These are phyloP conservation scores for Catocala sponsa DNA, from an alignment of 2,888 invertebrate species.

Conservation along the genomic window DNA sequence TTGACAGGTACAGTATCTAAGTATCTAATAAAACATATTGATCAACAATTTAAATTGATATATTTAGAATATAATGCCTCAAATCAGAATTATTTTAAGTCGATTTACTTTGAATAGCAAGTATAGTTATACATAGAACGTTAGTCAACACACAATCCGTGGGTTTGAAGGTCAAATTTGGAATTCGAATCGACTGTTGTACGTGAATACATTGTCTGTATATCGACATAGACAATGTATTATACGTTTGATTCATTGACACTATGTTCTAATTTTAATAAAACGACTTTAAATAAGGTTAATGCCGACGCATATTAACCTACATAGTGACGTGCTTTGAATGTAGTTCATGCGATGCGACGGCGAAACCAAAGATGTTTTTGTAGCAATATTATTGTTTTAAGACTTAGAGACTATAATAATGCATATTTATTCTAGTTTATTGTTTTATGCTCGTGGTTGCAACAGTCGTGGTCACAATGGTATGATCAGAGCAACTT, in stretches of 20 bases:
- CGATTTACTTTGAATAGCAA: conserved; percentile 8
- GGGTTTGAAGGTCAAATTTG: conserved; percentile 29
- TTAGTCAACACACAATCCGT: conserved; percentile 14
- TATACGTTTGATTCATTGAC: conserved; percentile 27
- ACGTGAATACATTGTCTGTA: conserved; percentile 9
- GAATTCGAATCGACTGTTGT: conserved; percentile 20
- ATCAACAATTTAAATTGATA: not conserved
- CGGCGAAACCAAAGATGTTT: not conserved
- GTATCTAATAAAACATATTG: too few relatives aligned
- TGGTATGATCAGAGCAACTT: too few relatives aligned
- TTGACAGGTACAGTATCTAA: too few relatives aligned
- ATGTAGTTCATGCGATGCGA: conserved; percentile 18
- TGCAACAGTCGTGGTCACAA: too few relatives aligned
- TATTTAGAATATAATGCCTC: not conserved
- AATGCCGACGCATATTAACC: conserved; percentile 33
- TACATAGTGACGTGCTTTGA: conserved; percentile 21
- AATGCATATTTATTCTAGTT: too few relatives aligned
- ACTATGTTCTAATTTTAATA: conserved; percentile 20
- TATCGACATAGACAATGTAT: not conserved
- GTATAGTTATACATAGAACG: conserved; percentile 3
- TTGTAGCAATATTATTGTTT: not conserved
- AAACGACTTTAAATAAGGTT: conserved; percentile 34
- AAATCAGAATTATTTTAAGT: not conserved
- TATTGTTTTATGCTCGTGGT: too few relatives aligned
- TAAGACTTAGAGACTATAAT: too few relatives aligned